phyloP scores from a whole-genome alignment of 2,888 invertebrate species.

The Augiades crinisus region DNA sequence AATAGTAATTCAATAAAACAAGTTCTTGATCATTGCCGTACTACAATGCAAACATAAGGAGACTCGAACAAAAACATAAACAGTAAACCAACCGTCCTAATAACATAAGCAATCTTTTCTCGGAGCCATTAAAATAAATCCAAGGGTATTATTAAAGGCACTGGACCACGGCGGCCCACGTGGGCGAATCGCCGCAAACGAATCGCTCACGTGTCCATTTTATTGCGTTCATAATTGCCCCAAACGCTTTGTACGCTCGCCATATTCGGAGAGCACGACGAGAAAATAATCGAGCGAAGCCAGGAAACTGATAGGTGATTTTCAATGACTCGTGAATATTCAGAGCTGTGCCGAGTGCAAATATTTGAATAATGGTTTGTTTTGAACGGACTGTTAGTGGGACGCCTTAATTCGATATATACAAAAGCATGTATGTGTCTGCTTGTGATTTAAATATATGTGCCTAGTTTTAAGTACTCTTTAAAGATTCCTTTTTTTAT shows the following conservation, averaged over 20 bases:
- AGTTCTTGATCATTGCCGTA: neutral
- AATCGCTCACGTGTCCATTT: slow-evolving; percentile 30
- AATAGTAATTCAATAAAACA: too few relatives aligned
- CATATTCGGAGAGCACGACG: slow-evolving; percentile 5
- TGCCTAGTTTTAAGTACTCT: too few relatives aligned
- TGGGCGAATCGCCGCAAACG: slow-evolving; percentile 37
- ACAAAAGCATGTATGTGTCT: neutral
- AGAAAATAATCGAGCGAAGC: slow-evolving; percentile 5
- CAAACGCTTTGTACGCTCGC: slow-evolving; percentile 7
- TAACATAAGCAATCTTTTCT: slow-evolving; percentile 5
- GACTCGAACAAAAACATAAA: neutral
- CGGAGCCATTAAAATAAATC: slow-evolving; percentile 18
- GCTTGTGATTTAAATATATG: too few relatives aligned
- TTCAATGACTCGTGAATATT: slow-evolving; percentile 9
- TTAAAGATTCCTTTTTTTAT: too few relatives aligned
- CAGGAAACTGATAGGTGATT: slow-evolving; percentile 2
- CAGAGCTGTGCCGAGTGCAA: neutral
- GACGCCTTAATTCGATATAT: neutral
- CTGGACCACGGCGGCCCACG: slow-evolving; percentile 34
- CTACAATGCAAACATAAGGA: too few relatives aligned
- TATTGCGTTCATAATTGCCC: slow-evolving; percentile 12
- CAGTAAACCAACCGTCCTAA: neutral
- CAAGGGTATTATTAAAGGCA: slow-evolving; percentile 14
- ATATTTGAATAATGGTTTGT: neutral
- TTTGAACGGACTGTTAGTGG: neutral